Percentiles rank a stretch among this genome's conserved stretches.
These are phyloP conservation scores for Teleogryllus occipitalis DNA, from an alignment of 1,140 invertebrate genomes.

Conservation along the genomic window DNA sequence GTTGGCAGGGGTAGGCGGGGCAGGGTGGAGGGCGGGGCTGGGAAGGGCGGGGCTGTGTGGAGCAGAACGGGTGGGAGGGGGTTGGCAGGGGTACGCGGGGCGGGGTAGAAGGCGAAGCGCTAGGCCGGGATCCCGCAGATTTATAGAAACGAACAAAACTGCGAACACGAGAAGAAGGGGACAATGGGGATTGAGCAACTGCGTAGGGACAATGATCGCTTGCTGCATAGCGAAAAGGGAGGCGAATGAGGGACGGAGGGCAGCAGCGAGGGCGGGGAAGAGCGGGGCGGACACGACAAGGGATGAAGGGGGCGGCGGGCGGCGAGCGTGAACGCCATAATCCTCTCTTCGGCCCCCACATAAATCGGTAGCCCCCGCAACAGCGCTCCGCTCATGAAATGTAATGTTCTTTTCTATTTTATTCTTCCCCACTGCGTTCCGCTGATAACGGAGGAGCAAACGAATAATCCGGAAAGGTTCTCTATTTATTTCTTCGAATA, in stretches of 20 bases:
- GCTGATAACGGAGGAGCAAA: not conserved
- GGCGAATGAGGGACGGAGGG: not conserved
- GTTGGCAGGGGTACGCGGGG: too few species aligned
- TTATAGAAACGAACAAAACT: constrained; percentile 1
- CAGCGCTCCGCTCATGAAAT: not conserved
- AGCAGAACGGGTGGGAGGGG: too few species aligned
- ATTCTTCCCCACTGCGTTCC: not conserved
- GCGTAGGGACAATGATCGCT: not conserved
- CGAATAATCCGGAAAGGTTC: not conserved
- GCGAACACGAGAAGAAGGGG: not conserved
- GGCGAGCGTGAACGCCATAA: not conserved
- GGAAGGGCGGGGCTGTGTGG: too few species aligned
- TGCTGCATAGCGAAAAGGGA: not conserved
- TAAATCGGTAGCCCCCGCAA: not conserved
- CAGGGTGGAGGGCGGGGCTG: too few species aligned
- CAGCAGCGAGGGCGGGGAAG: not conserved
- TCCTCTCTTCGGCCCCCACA: not conserved
- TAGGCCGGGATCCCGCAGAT: not conserved
- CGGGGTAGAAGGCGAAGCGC: not conserved
- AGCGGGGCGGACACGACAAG: not conserved
- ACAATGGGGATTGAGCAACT: not conserved
- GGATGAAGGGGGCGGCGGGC: not conserved
- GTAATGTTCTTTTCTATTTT: constrained; percentile 2
- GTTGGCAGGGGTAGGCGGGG: too few species aligned
- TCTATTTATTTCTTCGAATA: not conserved